Conservation (phyloP, 2,888 invertebrate genomes). For the Hedya salicella region DNA sequence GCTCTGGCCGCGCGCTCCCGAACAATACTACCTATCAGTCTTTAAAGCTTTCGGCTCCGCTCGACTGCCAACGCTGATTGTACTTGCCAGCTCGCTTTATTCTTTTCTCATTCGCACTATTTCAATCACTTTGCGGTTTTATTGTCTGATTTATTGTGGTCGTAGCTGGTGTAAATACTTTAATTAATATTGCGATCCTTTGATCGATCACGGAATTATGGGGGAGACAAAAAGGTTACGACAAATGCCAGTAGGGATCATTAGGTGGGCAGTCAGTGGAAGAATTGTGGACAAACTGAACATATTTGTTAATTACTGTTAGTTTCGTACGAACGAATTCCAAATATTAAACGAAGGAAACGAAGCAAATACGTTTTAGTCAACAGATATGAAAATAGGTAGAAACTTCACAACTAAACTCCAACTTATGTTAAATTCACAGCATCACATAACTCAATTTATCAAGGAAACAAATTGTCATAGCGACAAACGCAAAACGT, state of each 20-base stretch:
- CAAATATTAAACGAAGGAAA: neutral
- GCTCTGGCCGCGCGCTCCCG: constrained; percentile 65
- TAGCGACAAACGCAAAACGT: constrained; percentile 17
- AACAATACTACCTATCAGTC: constrained; percentile 75
- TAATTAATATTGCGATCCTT: constrained; percentile 12
- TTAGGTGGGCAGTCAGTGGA: constrained; percentile 6
- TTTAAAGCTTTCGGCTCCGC: constrained; percentile 69
- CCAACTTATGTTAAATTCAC: constrained; percentile 17
- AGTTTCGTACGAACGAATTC: neutral
- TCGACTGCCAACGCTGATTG: constrained; percentile 61
- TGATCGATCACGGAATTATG: neutral
- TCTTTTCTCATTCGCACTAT: constrained; percentile 38
- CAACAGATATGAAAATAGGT: neutral
- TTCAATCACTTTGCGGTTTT: constrained; percentile 37
- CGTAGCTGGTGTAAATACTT: constrained; percentile 12
- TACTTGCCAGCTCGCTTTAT: constrained; percentile 53
- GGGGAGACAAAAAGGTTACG: neutral
- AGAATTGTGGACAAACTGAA: neutral
- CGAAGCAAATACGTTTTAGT: neutral
- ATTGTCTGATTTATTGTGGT: constrained; percentile 15
- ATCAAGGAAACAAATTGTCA: constrained; percentile 22
- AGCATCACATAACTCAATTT: constrained; percentile 18
- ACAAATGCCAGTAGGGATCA: neutral
- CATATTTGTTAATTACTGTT: no score
- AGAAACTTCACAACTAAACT: constrained; percentile 9